Evolutionary conservation across 23 tunicate genomes (phyloP), one percentile per base, ranked within the genome.

Genomic region (Ascidia mentula): DNA sequence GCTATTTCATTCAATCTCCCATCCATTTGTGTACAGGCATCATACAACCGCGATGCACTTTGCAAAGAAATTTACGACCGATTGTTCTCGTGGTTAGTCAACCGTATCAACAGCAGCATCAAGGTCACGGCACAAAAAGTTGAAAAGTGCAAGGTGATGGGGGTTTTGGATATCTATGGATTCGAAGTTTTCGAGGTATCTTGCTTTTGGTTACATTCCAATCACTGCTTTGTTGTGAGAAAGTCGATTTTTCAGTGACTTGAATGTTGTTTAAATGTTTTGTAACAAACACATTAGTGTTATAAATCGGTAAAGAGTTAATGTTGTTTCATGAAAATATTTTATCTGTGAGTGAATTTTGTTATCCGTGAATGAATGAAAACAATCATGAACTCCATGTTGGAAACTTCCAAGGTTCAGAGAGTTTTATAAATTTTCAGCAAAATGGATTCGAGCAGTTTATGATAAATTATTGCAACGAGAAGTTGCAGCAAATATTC

Each of bases 381-480:
- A n/a, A n/a, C n/a, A n/a, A n/a, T n/a, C n/a, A 42, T 42, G 15
- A 42, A 42, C 15, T 42, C 15, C 15, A 42, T 9, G 12, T 42
- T 42, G 15, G 12, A 42, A 42, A 42, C 12, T 9, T 9, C 53
- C 12, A 42, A 12, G 15, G 53, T 42, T 42, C 12, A 42, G 12
- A 9, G 28, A 5, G 65, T 9, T 53, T 53, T 53, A 20, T 82
- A 18, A 32, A 53, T 26, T 7, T 76, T 18, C 82, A 92, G 97
- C 84, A 79, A 45, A 92, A 92, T 69, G 86, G 92, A 13, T 92
- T 92, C 38, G 97, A 92, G 82, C 97, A 92, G 74, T 87, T 92
- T 45, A 92, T 92, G 92, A 92, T 92, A 82, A 92, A 92, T 74
- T 92, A 92, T 45, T 92, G 97, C 92, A 92, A 92, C 40, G 97